Evolutionary conservation across 2,113 vertebrate species (phyloP).

Genomic region (Psilopogon haemacephalus): DNA sequence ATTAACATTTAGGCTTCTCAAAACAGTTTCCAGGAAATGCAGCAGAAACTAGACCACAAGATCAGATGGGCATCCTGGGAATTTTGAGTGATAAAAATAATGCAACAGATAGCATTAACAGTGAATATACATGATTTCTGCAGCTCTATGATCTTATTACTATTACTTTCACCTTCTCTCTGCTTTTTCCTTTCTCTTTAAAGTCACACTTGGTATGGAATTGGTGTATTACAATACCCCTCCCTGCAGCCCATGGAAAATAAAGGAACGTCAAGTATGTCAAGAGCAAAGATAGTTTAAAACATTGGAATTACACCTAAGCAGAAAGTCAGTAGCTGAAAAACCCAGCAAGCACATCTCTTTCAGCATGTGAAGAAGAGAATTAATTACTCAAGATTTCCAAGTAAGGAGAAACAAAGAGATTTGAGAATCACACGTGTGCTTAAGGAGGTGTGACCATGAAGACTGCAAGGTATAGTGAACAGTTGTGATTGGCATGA

Average conservation of each 20-base stretch:
- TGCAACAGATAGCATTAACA: not conserved
- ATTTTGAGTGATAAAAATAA: not conserved
- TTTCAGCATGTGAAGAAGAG: not conserved
- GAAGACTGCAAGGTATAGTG: not conserved
- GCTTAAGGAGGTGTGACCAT: not conserved
- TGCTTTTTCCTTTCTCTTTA: not conserved
- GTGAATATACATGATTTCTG: not conserved
- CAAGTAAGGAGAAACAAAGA: not conserved
- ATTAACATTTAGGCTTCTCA: not conserved
- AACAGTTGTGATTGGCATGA: rapidly evolving
- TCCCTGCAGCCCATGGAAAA: not conserved
- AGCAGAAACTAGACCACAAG: constrained; percentile 22
- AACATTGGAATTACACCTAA: not conserved
- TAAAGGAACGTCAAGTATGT: not conserved
- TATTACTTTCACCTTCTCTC: not conserved
- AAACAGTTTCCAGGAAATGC: constrained; percentile 3
- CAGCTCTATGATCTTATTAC: not conserved
- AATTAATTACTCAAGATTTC: not conserved
- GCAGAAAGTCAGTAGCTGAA: not conserved
- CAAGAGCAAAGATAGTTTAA: not conserved
- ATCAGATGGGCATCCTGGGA: not conserved
- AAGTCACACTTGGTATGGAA: not conserved
- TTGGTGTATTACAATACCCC: not conserved
- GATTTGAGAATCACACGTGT: rapidly evolving
- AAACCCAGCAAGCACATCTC: not conserved